Conservation (phyloP, 2,797 vertebrate species). For the Pogoniulus pusillus region DNA sequence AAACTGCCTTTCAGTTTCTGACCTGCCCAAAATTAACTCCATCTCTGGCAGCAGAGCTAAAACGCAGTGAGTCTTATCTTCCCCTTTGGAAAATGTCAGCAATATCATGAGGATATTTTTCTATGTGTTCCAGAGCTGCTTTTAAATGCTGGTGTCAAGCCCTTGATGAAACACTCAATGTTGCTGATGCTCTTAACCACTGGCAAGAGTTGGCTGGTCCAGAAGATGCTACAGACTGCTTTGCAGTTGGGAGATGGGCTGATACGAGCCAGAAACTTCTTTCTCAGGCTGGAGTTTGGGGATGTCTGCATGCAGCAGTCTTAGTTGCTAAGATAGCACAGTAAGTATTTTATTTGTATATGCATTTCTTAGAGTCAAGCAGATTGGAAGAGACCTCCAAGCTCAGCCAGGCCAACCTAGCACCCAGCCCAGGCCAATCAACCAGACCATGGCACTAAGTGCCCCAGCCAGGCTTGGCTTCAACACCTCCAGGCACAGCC, state of each 20-base stretch:
- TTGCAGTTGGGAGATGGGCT: slow-evolving; percentile 32
- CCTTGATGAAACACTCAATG: slow-evolving; percentile 85
- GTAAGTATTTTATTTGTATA: slow-evolving; percentile 77
- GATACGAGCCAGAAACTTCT: slow-evolving; percentile 82
- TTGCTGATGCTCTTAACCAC: slow-evolving; percentile 78
- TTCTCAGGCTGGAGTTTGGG: slow-evolving; percentile 87
- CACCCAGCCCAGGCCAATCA: too few relatives aligned
- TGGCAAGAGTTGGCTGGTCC: slow-evolving; percentile 83
- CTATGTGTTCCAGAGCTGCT: slow-evolving; percentile 82
- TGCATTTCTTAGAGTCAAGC: too few relatives aligned
- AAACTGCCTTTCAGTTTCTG: slow-evolving; percentile 12
- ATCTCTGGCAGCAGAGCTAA: neutral
- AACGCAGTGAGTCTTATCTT: slow-evolving; percentile 25
- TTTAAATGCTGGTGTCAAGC: slow-evolving; percentile 89
- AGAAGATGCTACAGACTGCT: neutral
- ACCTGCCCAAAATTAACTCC: slow-evolving; percentile 5
- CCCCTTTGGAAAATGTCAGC: slow-evolving; percentile 44
- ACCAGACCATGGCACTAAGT: too few relatives aligned
- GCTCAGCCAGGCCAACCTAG: too few relatives aligned
- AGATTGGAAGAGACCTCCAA: too few relatives aligned
- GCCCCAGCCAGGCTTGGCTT: too few relatives aligned
- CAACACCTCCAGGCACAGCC: too few relatives aligned
- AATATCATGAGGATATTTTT: neutral
- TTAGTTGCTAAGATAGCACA: slow-evolving; percentile 92
- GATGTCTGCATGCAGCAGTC: slow-evolving; percentile 89